Percentiles rank a stretch among this genome's conserved stretches.
These are phyloP conservation scores for Epicampocera succincta DNA, from an alignment of 2,888 invertebrate species.

Conservation along the genomic window DNA sequence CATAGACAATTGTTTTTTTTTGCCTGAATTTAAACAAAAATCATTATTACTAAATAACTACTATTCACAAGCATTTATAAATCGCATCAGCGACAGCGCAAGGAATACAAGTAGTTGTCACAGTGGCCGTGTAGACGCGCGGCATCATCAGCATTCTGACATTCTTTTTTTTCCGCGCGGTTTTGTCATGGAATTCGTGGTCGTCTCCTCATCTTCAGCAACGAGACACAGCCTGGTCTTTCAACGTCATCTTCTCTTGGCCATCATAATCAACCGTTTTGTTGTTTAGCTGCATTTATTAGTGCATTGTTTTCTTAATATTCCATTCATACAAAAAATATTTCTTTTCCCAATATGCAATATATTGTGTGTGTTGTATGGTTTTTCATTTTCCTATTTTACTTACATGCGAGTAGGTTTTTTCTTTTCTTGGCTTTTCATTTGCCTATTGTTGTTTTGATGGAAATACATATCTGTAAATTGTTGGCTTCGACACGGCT, in stretches of 20 bases:
- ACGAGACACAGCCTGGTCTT: background rate
- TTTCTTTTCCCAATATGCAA: constrained; percentile 58
- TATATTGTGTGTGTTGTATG: constrained; percentile 29
- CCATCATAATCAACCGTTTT: constrained; percentile 58
- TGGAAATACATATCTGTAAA: constrained; percentile 9
- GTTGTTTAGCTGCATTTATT: constrained; percentile 62
- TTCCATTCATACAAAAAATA: constrained; percentile 59
- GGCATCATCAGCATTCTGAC: constrained; percentile 41
- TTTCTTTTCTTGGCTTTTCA: too few relatives aligned
- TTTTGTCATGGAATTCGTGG: constrained; percentile 57
- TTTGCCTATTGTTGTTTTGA: constrained; percentile 50
- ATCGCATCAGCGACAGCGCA: constrained; percentile 33
- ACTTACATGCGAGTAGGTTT: too few relatives aligned
- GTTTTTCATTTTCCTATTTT: background rate
- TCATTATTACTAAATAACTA: constrained; percentile 59
- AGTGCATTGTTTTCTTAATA: constrained; percentile 66
- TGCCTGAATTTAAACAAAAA: constrained; percentile 30
- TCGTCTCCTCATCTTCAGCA: constrained; percentile 44
- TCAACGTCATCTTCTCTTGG: constrained; percentile 40
- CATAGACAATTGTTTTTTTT: background rate
- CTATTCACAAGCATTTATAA: constrained; percentile 50
- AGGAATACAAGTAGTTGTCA: constrained; percentile 32
- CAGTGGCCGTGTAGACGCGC: constrained; percentile 5
- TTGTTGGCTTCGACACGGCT: constrained; percentile 9
- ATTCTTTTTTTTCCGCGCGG: background rate